Percentiles rank a stretch among this genome's conserved stretches.
Conservation (phyloP, 2,888 invertebrate species). For the Oxystoma pomonae region DNA sequence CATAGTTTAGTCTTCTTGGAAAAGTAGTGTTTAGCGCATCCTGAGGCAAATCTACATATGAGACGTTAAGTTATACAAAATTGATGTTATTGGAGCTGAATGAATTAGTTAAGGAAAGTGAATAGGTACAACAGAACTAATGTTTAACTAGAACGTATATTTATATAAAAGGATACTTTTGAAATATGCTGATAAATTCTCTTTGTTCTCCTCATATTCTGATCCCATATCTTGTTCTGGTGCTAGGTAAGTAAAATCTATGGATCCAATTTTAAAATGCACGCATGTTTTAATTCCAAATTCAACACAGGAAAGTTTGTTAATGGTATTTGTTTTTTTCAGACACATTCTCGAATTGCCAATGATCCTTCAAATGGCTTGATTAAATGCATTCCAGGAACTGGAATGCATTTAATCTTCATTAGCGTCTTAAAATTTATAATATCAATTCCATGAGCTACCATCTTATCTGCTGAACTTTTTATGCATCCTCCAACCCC, state of each 20-base stretch:
- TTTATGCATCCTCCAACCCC: conserved; percentile 11
- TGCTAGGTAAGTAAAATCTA: not conserved
- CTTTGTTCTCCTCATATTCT: conserved; percentile 1
- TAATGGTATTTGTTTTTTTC: not conserved
- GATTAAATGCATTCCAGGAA: not conserved
- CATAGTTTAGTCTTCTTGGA: not conserved
- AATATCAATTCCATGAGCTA: conserved; percentile 9
- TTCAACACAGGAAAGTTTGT: not conserved
- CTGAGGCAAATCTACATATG: not conserved
- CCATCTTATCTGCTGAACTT: conserved; percentile 12
- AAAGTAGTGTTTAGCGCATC: not conserved
- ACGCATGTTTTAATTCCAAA: not conserved
- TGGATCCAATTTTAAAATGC: not conserved
- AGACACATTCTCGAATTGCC: not conserved
- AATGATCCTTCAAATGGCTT: not conserved
- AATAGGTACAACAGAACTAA: not conserved
- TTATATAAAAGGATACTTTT: conserved; percentile 1
- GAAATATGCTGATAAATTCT: not conserved
- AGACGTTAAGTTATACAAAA: not conserved
- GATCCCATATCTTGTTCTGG: not conserved
- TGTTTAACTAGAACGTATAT: not conserved
- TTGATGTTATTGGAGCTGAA: conserved; percentile 1
- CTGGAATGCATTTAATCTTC: conserved; percentile 4
- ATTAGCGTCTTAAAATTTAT: conserved; percentile 8
- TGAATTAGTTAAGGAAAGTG: not conserved